Evolutionary conservation across 2,797 vertebrate species (phyloP), one percentile per base, ranked within the genome.

Genomic region (Chelmon rostratus): DNA sequence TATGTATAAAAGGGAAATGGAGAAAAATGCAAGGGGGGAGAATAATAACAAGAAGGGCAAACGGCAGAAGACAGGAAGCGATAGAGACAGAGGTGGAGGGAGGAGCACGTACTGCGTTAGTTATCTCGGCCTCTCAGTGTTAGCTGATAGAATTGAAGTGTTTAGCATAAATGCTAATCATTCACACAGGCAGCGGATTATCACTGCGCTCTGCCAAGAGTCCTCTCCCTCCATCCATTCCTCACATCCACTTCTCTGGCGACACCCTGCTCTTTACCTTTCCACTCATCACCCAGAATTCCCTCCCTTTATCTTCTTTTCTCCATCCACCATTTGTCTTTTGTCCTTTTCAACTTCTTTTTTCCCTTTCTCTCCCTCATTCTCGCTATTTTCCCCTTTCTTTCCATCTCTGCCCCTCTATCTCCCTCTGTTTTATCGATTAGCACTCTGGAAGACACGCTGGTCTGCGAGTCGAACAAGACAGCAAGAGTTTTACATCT

Each of bases 141-240:
- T 93, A 97, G 96, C 97, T 97, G 97, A 98, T 96, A 95, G 92
- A 95, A 96, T 97, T 96, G 96, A 97, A 97, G 97, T 97, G 96
- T 96, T 98, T 97, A 96, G 96, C 90, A 92, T 92, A 90, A 92
- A 93, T 92, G 92, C 87, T 92, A 94, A 94, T 94, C 90, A 72
- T 89, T 89, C 85, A 78, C 85, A 91, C 92, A 91, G 90, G 81
- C 88, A 52, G 31, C 37, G 90, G 92, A 93, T 94, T 92, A 93
- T 80, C 88, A 73, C 68, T 13, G 8, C 10, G 28, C 84, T 68
- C 86, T 92, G 92, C 92, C 92, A 93, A 91, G 75, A 88, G 68
- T 81, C 67, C 76, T 79, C 81, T 85, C 79, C 81, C 67, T 84
- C 68, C 56, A 15, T 81, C 76, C 78, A 47, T 62, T 81, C 87